Percentiles rank a stretch among this genome's conserved stretches.
These are phyloP conservation scores for Margarornis squamiger DNA, from an alignment of 2,797 vertebrate genomes.

Conservation along the genomic window DNA sequence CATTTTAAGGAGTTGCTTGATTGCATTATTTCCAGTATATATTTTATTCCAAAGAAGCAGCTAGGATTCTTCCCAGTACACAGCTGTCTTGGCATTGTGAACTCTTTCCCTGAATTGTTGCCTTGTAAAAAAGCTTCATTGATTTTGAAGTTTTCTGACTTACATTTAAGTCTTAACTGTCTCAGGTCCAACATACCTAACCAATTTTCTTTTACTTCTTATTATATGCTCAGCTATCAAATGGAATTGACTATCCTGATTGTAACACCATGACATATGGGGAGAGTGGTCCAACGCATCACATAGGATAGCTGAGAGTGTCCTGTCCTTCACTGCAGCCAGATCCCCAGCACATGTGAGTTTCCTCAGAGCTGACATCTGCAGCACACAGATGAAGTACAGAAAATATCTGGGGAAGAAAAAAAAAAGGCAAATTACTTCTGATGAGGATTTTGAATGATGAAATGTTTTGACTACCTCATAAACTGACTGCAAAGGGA, in stretches of 20 bases:
- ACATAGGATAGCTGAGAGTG: not conserved
- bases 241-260: conserved; percentile 37
- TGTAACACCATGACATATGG: conserved; percentile 60
- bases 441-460: conserved; percentile 3
- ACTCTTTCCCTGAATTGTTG: conserved; percentile 52
- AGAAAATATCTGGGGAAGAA: not conserved
- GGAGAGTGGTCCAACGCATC: not conserved
- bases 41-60: conserved; percentile 53
- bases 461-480: conserved; percentile 17
- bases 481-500: conserved; percentile 1
- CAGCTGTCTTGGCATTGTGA: conserved; percentile 59
- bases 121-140: conserved; percentile 68
- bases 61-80: conserved; percentile 45
- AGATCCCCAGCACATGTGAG: conserved; percentile 14
- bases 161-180: conserved; percentile 59
- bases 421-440: not conserved
- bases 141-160: conserved; percentile 67
- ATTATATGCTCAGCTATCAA: conserved; percentile 63
- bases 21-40: conserved; percentile 49
- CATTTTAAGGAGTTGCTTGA: conserved; percentile 42
- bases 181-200: conserved; percentile 57
- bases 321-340: not conserved
- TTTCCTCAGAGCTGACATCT: conserved; percentile 6
- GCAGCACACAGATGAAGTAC: not conserved
- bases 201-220: conserved; percentile 66